A percentile compares a stretch with the other conserved stretches of the same genome.
These are phyloP conservation scores for Entelurus aequoreus DNA, from an alignment of 2,113 vertebrate genomes.

Conservation along the genomic window DNA sequence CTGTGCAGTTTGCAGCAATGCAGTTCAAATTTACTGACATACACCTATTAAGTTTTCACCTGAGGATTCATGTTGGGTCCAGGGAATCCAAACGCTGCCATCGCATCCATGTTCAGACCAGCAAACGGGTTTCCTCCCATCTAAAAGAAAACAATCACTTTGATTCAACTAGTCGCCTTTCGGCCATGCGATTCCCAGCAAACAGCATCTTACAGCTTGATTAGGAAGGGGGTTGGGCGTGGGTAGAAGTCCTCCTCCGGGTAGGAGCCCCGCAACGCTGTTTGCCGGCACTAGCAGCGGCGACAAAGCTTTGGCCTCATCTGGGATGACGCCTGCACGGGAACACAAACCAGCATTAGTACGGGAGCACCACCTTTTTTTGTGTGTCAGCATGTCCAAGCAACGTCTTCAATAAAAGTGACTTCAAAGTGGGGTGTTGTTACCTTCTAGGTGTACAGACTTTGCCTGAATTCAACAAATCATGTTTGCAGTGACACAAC, in stretches of 20 bases:
- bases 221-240: conserved; percentile 87
- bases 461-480: conserved; percentile 59
- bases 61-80: conserved; percentile 71
- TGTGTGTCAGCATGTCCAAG: conserved; percentile 70
- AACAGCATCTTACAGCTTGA: conserved; percentile 71
- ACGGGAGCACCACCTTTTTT: conserved; percentile 58
- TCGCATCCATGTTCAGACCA: conserved; percentile 58
- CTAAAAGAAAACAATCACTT: conserved; percentile 23
- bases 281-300: conserved; percentile 97
- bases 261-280: conserved; percentile 95
- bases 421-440: conserved; percentile 41
- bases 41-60: conserved; percentile 34
- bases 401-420: conserved; percentile 37
- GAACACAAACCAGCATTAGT: conserved; percentile 69
- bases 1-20: too few relatives aligned
- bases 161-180: not conserved
- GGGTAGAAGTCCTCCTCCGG: conserved; percentile 94
- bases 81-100: conserved; percentile 66
- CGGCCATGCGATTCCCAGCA: not conserved
- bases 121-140: conserved; percentile 66
- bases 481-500: conserved; percentile 65
- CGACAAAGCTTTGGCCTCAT: conserved; percentile 98
- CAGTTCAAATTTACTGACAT: too few relatives aligned
- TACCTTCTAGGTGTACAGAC: conserved; percentile 64
- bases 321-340: conserved; percentile 96